Percentiles rank a stretch among this genome's conserved stretches.
phyloP scores from a whole-genome alignment of 2,113 vertebrate species.

The Nycticebus coucang region DNA sequence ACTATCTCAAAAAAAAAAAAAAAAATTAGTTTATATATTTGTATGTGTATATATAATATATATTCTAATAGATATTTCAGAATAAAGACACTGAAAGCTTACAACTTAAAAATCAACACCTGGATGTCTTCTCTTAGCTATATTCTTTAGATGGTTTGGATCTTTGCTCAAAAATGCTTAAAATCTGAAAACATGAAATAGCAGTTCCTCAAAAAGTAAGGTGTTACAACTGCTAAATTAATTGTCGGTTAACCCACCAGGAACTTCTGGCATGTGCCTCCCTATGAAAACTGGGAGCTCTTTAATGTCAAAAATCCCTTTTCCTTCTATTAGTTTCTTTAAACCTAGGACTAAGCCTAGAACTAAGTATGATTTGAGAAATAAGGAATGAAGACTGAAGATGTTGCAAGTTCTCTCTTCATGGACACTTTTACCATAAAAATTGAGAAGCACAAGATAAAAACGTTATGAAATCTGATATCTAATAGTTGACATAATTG shows the following conservation, averaged over 20 bases:
- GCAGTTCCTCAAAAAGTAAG: not conserved
- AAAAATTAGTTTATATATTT: too few relatives aligned
- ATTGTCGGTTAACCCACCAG: not conserved
- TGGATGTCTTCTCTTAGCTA: not conserved
- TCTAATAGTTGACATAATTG: not conserved
- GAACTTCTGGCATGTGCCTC: not conserved
- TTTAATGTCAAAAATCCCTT: not conserved
- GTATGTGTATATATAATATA: not conserved
- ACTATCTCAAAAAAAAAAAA: too few relatives aligned
- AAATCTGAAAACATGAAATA: not conserved
- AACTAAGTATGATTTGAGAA: not conserved
- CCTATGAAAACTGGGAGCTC: not conserved
- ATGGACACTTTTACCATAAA: not conserved
- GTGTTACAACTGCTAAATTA: not conserved
- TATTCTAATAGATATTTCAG: not conserved
- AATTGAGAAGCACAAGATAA: not conserved
- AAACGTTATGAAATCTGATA: not conserved
- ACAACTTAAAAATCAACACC: not conserved
- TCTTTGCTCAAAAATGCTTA: constrained; percentile 4
- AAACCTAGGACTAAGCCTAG: not conserved
- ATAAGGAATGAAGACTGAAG: not conserved
- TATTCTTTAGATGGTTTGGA: not conserved
- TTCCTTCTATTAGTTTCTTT: not conserved
- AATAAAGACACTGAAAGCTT: not conserved
- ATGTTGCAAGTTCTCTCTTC: not conserved